Evolutionary conservation across 2,113 vertebrate species (phyloP).

Genomic region (Engystomops pustulosus): DNA sequence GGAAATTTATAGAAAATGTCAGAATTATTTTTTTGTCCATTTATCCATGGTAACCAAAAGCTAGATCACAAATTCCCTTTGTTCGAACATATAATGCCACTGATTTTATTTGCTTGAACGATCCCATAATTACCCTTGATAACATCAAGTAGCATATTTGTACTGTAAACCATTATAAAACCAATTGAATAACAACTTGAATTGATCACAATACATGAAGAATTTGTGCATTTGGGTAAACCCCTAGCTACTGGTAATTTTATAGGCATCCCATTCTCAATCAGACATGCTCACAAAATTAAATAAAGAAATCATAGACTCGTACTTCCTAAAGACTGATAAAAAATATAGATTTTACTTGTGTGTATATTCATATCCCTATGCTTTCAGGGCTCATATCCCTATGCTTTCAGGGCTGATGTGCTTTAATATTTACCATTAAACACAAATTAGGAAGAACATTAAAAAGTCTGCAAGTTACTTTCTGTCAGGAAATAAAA

Average conservation of each 20-base stretch:
- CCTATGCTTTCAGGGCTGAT: neutral
- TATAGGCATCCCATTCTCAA: constrained; percentile 66
- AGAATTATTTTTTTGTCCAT: too few relatives aligned
- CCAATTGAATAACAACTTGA: neutral
- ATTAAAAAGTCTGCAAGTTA: neutral
- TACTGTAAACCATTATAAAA: neutral
- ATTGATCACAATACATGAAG: constrained; percentile 56
- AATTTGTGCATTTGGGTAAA: neutral
- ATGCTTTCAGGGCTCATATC: neutral
- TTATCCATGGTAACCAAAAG: too few relatives aligned
- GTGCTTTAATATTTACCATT: neutral
- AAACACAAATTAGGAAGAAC: constrained; percentile 1
- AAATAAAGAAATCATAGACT: constrained; percentile 65
- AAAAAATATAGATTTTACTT: constrained; percentile 20
- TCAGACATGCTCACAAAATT: too few relatives aligned
- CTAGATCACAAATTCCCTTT: too few relatives aligned
- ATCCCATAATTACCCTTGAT: too few relatives aligned
- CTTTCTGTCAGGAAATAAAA: neutral
- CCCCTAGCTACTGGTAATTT: neutral
- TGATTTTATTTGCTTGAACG: neutral
- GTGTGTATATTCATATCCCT: neutral
- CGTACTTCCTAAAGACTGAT: constrained; percentile 7
- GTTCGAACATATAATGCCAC: too few relatives aligned
- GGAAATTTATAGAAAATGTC: too few relatives aligned
- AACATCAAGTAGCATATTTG: neutral